phyloP scores from a whole-genome alignment of 2,797 vertebrate species.

The Antennarius maculatus region DNA sequence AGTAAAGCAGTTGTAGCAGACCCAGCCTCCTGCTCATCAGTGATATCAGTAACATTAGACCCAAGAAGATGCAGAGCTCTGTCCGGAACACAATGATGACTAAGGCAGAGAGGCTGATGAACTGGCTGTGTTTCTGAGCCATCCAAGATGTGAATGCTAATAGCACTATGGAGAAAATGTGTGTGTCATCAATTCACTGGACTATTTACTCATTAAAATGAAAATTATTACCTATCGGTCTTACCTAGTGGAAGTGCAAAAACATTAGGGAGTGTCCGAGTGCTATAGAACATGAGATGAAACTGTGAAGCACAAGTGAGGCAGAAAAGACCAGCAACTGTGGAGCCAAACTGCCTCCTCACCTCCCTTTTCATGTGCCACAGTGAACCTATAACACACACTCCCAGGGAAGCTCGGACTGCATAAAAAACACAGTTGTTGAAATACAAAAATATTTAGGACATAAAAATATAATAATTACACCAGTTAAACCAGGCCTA shows the following conservation, averaged over 20 bases:
- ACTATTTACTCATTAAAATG: neutral
- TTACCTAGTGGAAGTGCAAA: constrained; percentile 92
- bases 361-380: constrained; percentile 91
- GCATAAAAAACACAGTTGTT: constrained; percentile 10
- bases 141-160: constrained; percentile 91
- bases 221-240: neutral
- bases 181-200: neutral
- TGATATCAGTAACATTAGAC: constrained; percentile 87
- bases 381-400: constrained; percentile 84
- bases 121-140: constrained; percentile 82
- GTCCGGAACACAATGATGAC: constrained; percentile 92
- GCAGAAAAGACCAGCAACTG: constrained; percentile 87
- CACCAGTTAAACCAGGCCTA: constrained; percentile 44
- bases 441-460: too few relatives aligned
- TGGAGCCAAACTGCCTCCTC: constrained; percentile 89
- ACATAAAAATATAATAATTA: neutral
- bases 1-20: constrained; percentile 78
- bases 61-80: constrained; percentile 90
- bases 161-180: constrained; percentile 80
- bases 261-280: constrained; percentile 92
- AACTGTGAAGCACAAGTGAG: constrained; percentile 92
- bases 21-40: constrained; percentile 83
- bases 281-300: constrained; percentile 98
- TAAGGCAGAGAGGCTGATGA: constrained; percentile 90
- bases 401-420: constrained; percentile 90